phyloP scores from a whole-genome alignment of 1,140 invertebrate species.

The Solenopsis fugax region DNA sequence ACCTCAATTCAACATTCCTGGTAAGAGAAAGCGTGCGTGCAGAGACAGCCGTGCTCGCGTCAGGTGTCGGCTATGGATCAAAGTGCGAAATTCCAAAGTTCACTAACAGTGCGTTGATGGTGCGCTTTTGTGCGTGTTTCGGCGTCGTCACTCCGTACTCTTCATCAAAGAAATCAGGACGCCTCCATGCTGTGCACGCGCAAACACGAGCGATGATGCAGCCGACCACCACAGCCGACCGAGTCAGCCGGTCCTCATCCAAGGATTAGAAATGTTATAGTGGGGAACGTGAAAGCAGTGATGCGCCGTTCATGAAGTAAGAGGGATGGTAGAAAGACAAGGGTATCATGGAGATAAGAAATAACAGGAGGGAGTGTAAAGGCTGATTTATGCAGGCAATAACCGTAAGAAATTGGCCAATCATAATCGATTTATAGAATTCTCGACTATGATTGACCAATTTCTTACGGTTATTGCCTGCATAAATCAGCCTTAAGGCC shows the following conservation, averaged over 20 bases:
- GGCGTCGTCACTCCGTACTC: background rate
- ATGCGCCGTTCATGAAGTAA: too few species aligned
- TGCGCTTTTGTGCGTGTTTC: background rate
- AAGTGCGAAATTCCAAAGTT: slow-evolving; percentile 40
- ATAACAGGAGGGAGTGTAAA: too few species aligned
- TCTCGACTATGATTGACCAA: too few species aligned
- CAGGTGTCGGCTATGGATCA: slow-evolving; percentile 4
- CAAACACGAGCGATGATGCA: background rate
- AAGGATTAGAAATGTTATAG: background rate
- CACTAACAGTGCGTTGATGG: background rate
- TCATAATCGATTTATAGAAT: too few species aligned
- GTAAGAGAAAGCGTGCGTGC: background rate
- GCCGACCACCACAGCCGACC: background rate
- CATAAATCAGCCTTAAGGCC: too few species aligned
- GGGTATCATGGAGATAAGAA: too few species aligned
- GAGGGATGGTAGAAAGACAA: too few species aligned
- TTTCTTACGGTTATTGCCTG: too few species aligned
- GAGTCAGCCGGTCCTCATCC: background rate
- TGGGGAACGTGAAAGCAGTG: background rate
- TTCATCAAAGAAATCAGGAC: background rate
- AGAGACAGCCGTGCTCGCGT: background rate
- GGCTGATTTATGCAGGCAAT: too few species aligned
- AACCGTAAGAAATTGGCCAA: too few species aligned
- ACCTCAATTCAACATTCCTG: slow-evolving; percentile 10
- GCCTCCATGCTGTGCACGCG: slow-evolving; percentile 4